Conservation (phyloP, 2,113 vertebrate genomes). For the Neolamprologus sp. region DNA sequence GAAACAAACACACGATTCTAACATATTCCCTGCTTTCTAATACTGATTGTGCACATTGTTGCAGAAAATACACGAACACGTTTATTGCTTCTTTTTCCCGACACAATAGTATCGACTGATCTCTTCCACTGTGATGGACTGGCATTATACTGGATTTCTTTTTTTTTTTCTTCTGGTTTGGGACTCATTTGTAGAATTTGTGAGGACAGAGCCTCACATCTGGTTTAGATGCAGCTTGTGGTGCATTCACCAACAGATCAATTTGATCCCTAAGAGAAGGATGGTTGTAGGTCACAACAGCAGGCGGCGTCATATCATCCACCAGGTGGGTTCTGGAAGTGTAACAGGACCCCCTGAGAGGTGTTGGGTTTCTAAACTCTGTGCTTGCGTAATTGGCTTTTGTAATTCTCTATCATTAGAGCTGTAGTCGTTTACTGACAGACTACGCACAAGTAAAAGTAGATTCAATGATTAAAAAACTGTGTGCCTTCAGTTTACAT, state of each 20-base stretch:
- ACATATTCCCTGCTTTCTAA: background rate
- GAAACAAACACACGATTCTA: background rate
- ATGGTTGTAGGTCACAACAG: background rate
- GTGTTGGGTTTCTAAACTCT: constrained; percentile 15
- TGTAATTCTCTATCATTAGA: background rate
- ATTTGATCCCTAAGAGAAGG: background rate
- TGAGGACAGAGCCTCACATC: background rate
- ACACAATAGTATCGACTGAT: background rate
- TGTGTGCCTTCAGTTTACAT: background rate
- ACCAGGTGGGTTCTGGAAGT: constrained; percentile 4
- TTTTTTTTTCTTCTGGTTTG: background rate
- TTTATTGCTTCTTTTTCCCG: background rate
- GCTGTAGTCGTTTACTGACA: background rate
- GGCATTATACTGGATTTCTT: background rate
- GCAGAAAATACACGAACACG: background rate
- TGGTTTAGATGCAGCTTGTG: background rate
- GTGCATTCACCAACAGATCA: background rate
- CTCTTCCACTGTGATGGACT: background rate
- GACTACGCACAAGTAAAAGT: background rate
- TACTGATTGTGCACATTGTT: background rate
- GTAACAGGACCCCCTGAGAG: constrained; percentile 22
- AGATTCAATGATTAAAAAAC: background rate
- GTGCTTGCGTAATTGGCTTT: background rate
- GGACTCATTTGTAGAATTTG: background rate
- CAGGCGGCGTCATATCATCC: constrained; percentile 3